Conservation (phyloP, 2,888 invertebrate species). For the Resseliella maxima region DNA sequence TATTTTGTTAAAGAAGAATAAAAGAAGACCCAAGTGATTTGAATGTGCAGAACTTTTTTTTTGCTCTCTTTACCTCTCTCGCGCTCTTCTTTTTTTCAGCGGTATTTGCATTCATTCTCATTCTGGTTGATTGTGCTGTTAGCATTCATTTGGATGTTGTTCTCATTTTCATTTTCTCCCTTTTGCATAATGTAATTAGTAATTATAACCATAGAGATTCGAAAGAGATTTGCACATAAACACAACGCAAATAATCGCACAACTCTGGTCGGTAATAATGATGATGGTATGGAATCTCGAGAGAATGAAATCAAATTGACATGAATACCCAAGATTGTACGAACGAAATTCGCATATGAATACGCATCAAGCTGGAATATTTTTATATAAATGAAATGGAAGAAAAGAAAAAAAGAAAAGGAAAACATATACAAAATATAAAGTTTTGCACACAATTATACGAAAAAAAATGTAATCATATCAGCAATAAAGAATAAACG, state of each 20-base stretch:
- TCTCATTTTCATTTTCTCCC: slow-evolving; percentile 51
- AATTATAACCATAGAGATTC: slow-evolving; percentile 41
- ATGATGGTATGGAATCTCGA: slow-evolving; percentile 46
- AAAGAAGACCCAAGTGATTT: slow-evolving; percentile 2
- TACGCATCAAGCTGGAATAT: neutral
- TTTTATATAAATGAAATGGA: too few relatives aligned
- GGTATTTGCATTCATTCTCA: slow-evolving; percentile 10
- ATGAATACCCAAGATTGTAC: slow-evolving; percentile 23
- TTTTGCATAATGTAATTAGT: slow-evolving; percentile 53
- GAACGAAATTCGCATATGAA: neutral
- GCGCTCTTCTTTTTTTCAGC: neutral
- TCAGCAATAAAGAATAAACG: slow-evolving; percentile 14
- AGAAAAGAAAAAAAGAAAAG: too few relatives aligned
- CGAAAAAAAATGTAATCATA: neutral
- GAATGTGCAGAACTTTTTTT: slow-evolving; percentile 25
- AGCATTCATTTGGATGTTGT: slow-evolving; percentile 31
- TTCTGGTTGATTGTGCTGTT: slow-evolving; percentile 48
- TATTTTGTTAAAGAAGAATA: neutral
- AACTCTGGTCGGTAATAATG: neutral
- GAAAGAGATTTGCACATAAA: slow-evolving; percentile 17
- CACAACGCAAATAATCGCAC: neutral
- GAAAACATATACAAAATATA: neutral
- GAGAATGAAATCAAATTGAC: slow-evolving; percentile 37
- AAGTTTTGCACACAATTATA: slow-evolving; percentile 20
- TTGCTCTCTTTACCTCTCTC: too few relatives aligned